These are phyloP conservation scores for Scomber scombrus DNA, from an alignment of 2,113 vertebrate genomes.

Conservation along the genomic window DNA sequence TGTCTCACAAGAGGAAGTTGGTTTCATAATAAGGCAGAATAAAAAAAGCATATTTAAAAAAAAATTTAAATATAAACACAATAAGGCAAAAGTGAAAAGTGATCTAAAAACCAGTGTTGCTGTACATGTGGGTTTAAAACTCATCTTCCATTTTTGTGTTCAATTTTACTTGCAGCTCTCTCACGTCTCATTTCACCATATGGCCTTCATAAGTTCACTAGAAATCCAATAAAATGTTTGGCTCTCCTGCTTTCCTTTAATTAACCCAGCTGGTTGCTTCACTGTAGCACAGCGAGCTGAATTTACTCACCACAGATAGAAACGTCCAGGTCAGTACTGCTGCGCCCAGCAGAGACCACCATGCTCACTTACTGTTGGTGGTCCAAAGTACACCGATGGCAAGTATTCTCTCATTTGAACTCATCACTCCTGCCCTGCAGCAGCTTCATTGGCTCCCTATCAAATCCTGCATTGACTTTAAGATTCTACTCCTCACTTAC, in stretches of 20 bases:
- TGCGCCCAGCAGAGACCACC: slow-evolving; percentile 42
- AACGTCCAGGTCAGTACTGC: slow-evolving; percentile 38
- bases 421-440: no score
- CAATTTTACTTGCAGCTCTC: background rate
- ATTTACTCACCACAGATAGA: slow-evolving; percentile 39
- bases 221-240: slow-evolving; percentile 29
- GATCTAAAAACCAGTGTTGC: background rate
- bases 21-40: background rate
- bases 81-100: background rate
- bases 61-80: background rate
- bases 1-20: background rate
- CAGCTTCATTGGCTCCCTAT: no score
- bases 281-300: slow-evolving; percentile 18
- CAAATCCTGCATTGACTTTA: no score
- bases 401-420: background rate
- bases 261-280: slow-evolving; percentile 40
- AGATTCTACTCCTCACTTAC: no score
- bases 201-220: slow-evolving; percentile 1
- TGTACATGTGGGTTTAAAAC: background rate
- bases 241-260: slow-evolving; percentile 29
- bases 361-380: slow-evolving; percentile 42
- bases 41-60: background rate
- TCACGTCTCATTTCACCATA: background rate
- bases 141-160: no score
- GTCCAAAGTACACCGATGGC: slow-evolving; percentile 33